Conservation (phyloP, 2,888 invertebrate species). For the Drosophila barbarae region DNA sequence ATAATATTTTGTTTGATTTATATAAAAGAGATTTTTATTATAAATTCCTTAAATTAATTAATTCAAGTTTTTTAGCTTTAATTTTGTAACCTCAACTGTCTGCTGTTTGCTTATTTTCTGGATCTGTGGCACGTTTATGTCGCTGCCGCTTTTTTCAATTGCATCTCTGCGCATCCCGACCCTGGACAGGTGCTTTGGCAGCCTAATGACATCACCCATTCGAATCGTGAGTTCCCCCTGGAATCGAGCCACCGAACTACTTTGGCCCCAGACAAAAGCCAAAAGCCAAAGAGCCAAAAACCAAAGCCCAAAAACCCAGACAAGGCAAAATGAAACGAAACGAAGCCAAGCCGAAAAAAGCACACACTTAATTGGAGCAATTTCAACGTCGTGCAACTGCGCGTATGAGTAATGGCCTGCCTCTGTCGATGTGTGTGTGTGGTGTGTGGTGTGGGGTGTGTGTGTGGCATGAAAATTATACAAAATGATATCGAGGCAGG, state of each 20-base stretch:
- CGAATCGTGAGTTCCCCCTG: conserved; percentile 34
- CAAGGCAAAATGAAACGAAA: conserved; percentile 2
- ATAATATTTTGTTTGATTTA: no score
- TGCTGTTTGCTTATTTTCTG: conserved; percentile 48
- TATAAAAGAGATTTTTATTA: background rate
- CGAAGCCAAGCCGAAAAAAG: conserved; percentile 23
- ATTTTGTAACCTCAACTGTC: background rate
- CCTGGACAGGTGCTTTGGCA: conserved; percentile 67
- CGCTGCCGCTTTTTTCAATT: conserved; percentile 44
- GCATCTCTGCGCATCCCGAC: conserved; percentile 19
- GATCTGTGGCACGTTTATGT: conserved; percentile 53
- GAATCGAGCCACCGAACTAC: conserved; percentile 54
- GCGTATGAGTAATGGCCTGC: conserved; percentile 59
- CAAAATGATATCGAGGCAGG: conserved; percentile 64
- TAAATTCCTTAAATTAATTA: background rate
- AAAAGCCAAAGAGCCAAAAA: conserved; percentile 4
- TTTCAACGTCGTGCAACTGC: conserved; percentile 74
- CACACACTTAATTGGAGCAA: conserved; percentile 76
- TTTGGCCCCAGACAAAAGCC: conserved; percentile 44
- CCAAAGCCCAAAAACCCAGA: conserved; percentile 5
- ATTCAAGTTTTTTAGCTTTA: background rate
- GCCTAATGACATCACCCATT: conserved; percentile 60
- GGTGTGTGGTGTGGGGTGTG: background rate
- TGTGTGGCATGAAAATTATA: conserved; percentile 67
- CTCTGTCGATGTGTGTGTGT: conserved; percentile 2